Evolutionary conservation across 2,113 vertebrate species (phyloP), one percentile per base, ranked within the genome.

Genomic region (Halichoerus grypus): DNA sequence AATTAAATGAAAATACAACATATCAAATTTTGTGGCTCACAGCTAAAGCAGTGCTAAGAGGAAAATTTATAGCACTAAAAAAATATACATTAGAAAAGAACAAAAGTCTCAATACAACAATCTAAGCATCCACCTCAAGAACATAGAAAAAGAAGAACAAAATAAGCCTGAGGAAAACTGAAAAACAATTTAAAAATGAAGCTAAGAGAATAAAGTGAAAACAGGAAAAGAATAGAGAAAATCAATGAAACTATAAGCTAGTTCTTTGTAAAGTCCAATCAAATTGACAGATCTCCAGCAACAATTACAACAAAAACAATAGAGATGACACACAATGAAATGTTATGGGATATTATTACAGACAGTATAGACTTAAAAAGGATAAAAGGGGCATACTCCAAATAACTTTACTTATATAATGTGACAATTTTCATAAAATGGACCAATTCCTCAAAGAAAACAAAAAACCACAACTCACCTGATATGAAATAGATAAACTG

Each of bases 1-100:
- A 74, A 53, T 8, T 42, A 76, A 96, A 71, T 28, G 42, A 95
- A 97, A 84, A 85, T 39, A n/a, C 33, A 91, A 55, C 5, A 39
- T 55, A 55, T 57, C 2, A 92, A 93, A 49, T 61, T 80, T 69
- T 95, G 39, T 46, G 19, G 26, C 9, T 61, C 19, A 88, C 3
- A 91, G n/a, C 18, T 87, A 83, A 96, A 39, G 33, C 21, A 80
- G 33, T 18, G 4, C 0, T 85, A 14, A 51, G 18, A 92, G 24
- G 14, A 14, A 89, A 94, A 77, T 39, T 36, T 80, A 63, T 33
- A 86, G n/a, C 28, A 39, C 3, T 53, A 33, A 72, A 36, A 8
- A 84, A 36, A 8, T 42, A n/a, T n/a, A 61, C 10, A 55, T 74
- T 65, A 53, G 12, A 36, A 86, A 67, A 96, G 8, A 89, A 85